phyloP scores from a whole-genome alignment of 2,888 invertebrate species.

The Osmoderma eremita region DNA sequence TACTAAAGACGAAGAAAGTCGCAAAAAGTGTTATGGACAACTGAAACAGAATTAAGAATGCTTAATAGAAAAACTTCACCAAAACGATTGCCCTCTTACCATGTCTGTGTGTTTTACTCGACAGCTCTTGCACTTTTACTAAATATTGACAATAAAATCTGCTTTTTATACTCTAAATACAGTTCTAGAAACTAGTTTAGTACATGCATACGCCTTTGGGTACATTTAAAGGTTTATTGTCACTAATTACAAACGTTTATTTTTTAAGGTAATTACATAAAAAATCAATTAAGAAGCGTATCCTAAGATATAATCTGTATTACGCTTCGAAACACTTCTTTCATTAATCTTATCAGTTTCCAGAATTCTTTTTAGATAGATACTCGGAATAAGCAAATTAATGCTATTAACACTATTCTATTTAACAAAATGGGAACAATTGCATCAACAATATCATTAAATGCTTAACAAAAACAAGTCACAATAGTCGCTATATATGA shows the following conservation, averaged over 20 bases:
- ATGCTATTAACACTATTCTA: no score
- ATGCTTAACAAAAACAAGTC: no score
- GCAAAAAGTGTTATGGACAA: constrained; percentile 13
- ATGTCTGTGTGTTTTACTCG: constrained; percentile 18
- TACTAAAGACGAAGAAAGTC: constrained; percentile 5
- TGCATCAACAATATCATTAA: no score
- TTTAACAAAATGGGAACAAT: no score
- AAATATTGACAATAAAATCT: constrained; percentile 11
- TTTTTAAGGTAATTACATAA: constrained; percentile 19
- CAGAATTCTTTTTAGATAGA: neutral
- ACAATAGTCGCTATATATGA: no score
- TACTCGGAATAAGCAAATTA: no score
- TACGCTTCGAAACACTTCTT: no score
- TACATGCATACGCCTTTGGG: constrained; percentile 6
- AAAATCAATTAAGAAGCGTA: constrained; percentile 16
- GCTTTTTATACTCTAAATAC: constrained; percentile 17
- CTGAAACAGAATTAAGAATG: constrained; percentile 18
- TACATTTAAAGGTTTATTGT: constrained; percentile 14
- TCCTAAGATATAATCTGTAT: no score
- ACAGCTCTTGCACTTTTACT: constrained; percentile 9
- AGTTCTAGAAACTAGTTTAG: constrained; percentile 15
- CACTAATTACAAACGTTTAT: neutral
- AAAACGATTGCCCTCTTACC: constrained; percentile 9
- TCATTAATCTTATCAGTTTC: constrained; percentile 6
- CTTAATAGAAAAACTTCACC: neutral